Evolutionary conservation across 2,113 vertebrate species (phyloP).

Genomic region (Macrotus californicus): DNA sequence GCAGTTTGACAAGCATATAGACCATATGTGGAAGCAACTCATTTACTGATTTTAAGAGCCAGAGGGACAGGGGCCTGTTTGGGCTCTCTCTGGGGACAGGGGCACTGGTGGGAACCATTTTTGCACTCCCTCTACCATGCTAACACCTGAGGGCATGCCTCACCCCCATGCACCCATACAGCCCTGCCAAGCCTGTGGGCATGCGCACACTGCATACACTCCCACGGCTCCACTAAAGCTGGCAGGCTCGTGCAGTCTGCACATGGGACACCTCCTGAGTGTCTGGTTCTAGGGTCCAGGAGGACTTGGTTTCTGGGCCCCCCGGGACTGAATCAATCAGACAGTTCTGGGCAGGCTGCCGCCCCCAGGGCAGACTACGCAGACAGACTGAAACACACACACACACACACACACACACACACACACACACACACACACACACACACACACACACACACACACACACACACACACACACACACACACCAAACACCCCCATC

Average conservation of each 20-base stretch:
- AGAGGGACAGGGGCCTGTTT: background rate
- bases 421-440: too few relatives aligned
- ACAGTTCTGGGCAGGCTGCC: background rate
- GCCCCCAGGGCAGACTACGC: background rate
- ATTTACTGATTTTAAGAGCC: background rate
- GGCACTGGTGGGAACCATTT: background rate
- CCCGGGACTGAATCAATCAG: background rate
- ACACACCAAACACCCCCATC: background rate
- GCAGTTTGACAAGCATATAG: background rate
- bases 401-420: too few relatives aligned
- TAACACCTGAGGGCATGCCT: background rate
- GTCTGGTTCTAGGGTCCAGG: background rate
- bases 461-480: too few relatives aligned
- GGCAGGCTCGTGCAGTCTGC: background rate
- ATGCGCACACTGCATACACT: background rate
- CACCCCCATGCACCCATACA: background rate
- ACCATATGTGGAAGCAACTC: background rate
- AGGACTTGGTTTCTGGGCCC: background rate
- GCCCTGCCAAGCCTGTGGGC: background rate
- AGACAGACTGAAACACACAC: background rate
- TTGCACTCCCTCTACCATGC: background rate
- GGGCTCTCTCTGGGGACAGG: background rate
- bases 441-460: too few relatives aligned
- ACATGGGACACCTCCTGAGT: background rate
- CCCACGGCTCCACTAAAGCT: background rate